A percentile compares a stretch with the other conserved stretches of the same genome.
phyloP scores from a whole-genome alignment of 2,797 vertebrate species.

The Microctenopoma lineatum region DNA sequence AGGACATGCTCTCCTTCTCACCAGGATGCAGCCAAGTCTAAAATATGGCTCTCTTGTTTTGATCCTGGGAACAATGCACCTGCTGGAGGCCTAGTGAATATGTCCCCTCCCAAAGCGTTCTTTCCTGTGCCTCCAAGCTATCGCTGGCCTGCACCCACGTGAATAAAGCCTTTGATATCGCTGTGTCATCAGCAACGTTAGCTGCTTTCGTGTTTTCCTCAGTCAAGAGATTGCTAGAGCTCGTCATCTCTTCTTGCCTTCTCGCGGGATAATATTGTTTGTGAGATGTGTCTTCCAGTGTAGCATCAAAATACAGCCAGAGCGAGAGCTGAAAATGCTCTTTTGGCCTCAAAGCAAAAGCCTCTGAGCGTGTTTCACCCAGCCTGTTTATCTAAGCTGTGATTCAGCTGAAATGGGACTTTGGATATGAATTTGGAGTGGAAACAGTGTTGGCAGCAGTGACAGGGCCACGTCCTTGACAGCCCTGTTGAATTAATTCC shows the following conservation, averaged over 20 bases:
- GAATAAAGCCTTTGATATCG: conserved; percentile 27
- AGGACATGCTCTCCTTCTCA: conserved; percentile 58
- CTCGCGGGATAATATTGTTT: conserved; percentile 47
- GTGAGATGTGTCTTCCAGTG: conserved; percentile 26
- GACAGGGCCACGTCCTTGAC: conserved; percentile 45
- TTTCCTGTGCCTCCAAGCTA: conserved; percentile 38
- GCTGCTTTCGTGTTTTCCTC: conserved; percentile 19
- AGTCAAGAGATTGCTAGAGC: conserved; percentile 10
- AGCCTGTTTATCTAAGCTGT: conserved; percentile 58
- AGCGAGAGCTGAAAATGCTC: conserved; percentile 45
- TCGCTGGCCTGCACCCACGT: conserved; percentile 10
- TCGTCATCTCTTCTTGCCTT: conserved; percentile 24
- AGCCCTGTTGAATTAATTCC: conserved; percentile 51
- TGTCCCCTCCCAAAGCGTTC: conserved; percentile 50
- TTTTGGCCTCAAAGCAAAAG: conserved; percentile 53
- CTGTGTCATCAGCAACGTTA: conserved; percentile 15
- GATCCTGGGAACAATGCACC: conserved; percentile 70
- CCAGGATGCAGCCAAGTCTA: conserved; percentile 58
- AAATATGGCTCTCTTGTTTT: conserved; percentile 73
- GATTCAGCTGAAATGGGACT: conserved; percentile 56
- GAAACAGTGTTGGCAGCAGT: conserved; percentile 38
- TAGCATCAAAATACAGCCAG: conserved; percentile 27
- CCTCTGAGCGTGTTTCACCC: conserved; percentile 33
- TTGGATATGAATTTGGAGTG: conserved; percentile 52
- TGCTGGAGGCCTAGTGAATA: conserved; percentile 67